Conservation (phyloP, 2,888 invertebrate species). For the Apantesis nais region DNA sequence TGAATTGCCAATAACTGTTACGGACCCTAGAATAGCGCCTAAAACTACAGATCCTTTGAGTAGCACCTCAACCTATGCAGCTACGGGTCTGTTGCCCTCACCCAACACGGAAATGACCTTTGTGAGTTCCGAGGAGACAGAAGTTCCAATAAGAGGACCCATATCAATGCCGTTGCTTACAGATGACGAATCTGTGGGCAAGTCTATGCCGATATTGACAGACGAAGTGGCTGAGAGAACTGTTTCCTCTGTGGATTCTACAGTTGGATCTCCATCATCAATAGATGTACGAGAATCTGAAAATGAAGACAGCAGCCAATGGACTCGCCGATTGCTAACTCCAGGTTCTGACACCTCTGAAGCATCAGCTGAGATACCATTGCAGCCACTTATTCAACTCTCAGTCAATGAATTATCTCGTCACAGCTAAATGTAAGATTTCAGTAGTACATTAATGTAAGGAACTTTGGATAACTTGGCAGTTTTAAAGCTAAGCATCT, state of each 20-base stretch:
- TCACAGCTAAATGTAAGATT: conserved; percentile 56
- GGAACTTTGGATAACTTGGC: conserved; percentile 23
- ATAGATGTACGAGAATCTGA: conserved; percentile 65
- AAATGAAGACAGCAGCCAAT: conserved; percentile 61
- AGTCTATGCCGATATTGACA: conserved; percentile 78
- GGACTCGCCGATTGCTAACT: conserved; percentile 70
- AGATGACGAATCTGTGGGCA: conserved; percentile 75
- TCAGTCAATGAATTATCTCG: conserved; percentile 67
- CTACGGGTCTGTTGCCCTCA: conserved; percentile 60
- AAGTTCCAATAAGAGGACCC: conserved; percentile 63
- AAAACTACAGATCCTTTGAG: conserved; percentile 75
- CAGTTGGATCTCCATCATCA: conserved; percentile 62
- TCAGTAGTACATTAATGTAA: conserved; percentile 27
- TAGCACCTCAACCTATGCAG: conserved; percentile 61
- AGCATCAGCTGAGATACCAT: conserved; percentile 73
- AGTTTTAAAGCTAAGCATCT: conserved; percentile 16
- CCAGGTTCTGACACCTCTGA: conserved; percentile 74
- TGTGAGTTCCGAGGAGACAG: conserved; percentile 66
- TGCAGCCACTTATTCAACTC: conserved; percentile 74
- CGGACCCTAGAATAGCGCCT: conserved; percentile 90
- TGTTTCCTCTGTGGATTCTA: conserved; percentile 64
- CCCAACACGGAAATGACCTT: conserved; percentile 72
- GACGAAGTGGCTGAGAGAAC: conserved; percentile 68
- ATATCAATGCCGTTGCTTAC: conserved; percentile 87
- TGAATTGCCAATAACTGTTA: conserved; percentile 91